phyloP scores from a whole-genome alignment of 2,888 invertebrate genomes.

The Microplitis deprimator region DNA sequence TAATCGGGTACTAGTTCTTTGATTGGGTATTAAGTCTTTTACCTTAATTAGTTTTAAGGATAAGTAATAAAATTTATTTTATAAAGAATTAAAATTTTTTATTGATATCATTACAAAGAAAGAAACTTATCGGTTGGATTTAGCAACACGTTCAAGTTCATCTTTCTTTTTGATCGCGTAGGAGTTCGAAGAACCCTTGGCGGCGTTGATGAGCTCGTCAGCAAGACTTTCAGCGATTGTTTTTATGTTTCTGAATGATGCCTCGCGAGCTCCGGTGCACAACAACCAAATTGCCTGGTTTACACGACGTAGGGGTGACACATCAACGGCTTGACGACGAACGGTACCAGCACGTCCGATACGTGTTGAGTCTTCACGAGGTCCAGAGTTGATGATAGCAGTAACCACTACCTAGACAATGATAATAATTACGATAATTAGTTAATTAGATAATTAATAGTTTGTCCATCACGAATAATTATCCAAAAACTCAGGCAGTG shows the following conservation, averaged over 20 bases:
- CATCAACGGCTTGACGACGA: conserved; percentile 98
- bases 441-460: too few species aligned
- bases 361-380: conserved; percentile 99
- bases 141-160: conserved; percentile 99
- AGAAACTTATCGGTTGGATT: conserved; percentile 96
- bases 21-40: too few species aligned
- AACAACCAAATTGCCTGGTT: conserved; percentile 99
- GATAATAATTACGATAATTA: too few species aligned
- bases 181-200: conserved; percentile 99
- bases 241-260: conserved; percentile 99
- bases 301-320: conserved; percentile 97
- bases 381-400: conserved; percentile 99
- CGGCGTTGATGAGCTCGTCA: conserved; percentile 99
- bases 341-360: conserved; percentile 99
- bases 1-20: too few species aligned
- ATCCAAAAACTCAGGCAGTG: too few species aligned
- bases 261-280: conserved; percentile 98
- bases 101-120: too few species aligned
- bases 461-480: too few species aligned
- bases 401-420: conserved; percentile 82
- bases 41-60: too few species aligned
- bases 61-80: too few species aligned
- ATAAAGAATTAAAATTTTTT: too few species aligned
- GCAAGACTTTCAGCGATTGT: conserved; percentile 99
- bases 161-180: conserved; percentile 99